A percentile compares a stretch with the other conserved stretches of the same genome.
phyloP scores from a whole-genome alignment of 2,888 invertebrate species.

The Leucophora obtusa region DNA sequence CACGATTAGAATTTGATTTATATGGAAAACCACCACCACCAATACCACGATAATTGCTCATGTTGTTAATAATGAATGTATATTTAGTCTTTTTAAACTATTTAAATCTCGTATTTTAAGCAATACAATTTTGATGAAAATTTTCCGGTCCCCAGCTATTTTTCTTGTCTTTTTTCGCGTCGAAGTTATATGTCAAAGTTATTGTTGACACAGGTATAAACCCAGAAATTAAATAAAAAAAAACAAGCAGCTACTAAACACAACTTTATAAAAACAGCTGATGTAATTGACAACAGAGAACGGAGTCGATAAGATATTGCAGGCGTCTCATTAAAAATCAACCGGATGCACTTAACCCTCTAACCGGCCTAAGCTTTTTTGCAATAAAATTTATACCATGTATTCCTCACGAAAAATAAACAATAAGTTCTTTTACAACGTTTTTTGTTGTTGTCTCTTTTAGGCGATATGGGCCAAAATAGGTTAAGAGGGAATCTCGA shows the following conservation, averaged over 20 bases:
- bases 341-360: no score
- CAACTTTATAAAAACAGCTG: background rate
- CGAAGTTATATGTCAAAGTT: constrained; percentile 41
- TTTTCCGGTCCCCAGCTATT: constrained; percentile 33
- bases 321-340: no score
- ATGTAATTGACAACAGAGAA: no score
- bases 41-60: constrained; percentile 78
- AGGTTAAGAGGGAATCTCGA: no score
- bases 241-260: background rate
- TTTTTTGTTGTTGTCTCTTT: no score
- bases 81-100: background rate
- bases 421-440: no score
- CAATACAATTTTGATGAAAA: constrained; percentile 28
- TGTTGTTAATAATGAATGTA: constrained; percentile 53
- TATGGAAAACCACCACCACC: constrained; percentile 78
- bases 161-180: constrained; percentile 23
- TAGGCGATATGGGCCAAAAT: no score
- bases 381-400: no score
- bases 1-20: constrained; percentile 69
- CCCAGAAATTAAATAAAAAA: constrained; percentile 46
- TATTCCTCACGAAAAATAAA: no score
- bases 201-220: constrained; percentile 7
- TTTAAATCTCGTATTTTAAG: background rate
- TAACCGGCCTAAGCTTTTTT: no score
- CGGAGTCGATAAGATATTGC: no score